These are phyloP conservation scores for Bombus balteatus DNA, from an alignment of 1,140 invertebrate genomes.

Conservation along the genomic window DNA sequence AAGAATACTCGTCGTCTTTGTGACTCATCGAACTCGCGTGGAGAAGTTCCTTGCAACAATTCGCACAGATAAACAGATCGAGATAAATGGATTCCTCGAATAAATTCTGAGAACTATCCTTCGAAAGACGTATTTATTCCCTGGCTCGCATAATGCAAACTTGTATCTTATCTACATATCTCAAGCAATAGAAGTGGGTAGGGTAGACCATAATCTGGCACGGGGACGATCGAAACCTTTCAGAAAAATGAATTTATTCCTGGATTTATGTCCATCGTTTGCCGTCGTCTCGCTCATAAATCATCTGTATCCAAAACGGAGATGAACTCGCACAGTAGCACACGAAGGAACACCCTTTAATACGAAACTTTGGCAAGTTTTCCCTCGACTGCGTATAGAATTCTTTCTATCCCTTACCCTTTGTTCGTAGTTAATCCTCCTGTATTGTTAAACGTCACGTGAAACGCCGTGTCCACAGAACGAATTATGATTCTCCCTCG, in stretches of 20 bases:
- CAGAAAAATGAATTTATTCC: conserved; percentile 79
- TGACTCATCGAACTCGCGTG: background rate
- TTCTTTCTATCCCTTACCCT: background rate
- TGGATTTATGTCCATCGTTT: conserved; percentile 72
- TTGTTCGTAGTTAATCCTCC: conserved; percentile 21
- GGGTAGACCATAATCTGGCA: conserved; percentile 19
- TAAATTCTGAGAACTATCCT: background rate
- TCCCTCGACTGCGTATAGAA: background rate
- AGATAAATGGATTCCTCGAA: background rate
- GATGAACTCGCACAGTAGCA: background rate
- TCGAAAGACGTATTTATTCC: conserved; percentile 31
- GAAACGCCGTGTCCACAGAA: background rate
- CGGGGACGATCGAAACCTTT: conserved; percentile 72
- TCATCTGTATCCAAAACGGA: conserved; percentile 62
- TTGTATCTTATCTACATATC: conserved; percentile 42
- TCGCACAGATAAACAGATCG: background rate
- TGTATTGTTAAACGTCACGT: background rate
- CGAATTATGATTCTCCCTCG: background rate
- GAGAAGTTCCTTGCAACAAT: background rate
- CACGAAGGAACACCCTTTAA: conserved; percentile 29
- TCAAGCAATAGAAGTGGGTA: conserved; percentile 34
- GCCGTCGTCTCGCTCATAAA: conserved; percentile 71
- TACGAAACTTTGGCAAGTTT: conserved; percentile 33
- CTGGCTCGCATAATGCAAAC: background rate
- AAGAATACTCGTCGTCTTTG: background rate